These are phyloP conservation scores for Silurus meridionalis DNA, from an alignment of 2,113 vertebrate species.

Conservation along the genomic window DNA sequence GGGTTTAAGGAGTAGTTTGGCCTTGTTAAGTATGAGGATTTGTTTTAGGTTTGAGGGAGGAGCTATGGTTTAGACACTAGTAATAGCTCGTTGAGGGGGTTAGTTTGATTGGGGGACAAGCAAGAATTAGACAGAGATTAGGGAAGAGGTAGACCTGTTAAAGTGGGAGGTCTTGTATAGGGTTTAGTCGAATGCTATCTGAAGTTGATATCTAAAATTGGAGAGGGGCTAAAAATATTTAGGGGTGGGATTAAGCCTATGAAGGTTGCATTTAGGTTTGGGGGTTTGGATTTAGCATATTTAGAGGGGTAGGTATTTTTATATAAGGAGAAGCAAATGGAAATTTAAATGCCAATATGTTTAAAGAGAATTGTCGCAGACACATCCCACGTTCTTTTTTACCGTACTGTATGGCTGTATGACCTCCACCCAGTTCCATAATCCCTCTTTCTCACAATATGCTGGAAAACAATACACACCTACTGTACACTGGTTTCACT, in stretches of 20 bases:
- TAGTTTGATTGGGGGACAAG: too few species aligned
- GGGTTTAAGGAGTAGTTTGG: too few species aligned
- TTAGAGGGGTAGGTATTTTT: background rate
- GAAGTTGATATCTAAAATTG: background rate
- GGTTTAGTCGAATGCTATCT: background rate
- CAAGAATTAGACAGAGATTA: too few species aligned
- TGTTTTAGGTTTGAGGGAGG: background rate
- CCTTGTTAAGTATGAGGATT: too few species aligned
- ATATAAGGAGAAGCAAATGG: background rate
- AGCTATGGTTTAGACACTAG: background rate
- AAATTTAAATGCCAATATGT: too few species aligned
- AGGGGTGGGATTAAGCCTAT: background rate
- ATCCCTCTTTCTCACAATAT: background rate
- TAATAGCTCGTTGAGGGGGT: too few species aligned
- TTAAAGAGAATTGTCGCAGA: too few species aligned
- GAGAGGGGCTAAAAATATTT: background rate
- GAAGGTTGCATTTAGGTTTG: background rate
- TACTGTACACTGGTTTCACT: conserved; percentile 7
- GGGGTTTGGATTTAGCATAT: background rate
- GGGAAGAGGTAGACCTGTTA: too few species aligned
- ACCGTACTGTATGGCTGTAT: background rate
- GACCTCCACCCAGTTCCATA: background rate
- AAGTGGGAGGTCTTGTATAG: background rate
- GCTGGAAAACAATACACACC: conserved; percentile 16
- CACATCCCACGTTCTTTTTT: background rate